These are phyloP conservation scores for Macroglossus sobrinus DNA, from an alignment of 2,113 vertebrate genomes.

Conservation along the genomic window DNA sequence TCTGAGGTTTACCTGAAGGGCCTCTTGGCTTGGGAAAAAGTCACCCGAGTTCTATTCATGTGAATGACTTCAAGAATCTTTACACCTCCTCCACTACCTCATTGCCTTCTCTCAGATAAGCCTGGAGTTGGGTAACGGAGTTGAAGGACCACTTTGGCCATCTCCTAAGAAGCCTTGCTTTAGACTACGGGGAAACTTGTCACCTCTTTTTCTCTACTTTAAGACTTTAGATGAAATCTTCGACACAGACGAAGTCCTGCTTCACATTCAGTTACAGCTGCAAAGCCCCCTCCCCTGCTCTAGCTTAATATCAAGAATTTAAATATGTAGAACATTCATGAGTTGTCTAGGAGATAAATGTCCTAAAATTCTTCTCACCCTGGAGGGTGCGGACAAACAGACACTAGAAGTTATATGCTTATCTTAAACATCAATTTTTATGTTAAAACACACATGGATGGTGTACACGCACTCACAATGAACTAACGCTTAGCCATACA, in stretches of 20 bases:
- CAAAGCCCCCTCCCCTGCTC: not conserved
- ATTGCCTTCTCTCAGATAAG: not conserved
- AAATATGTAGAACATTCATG: not conserved
- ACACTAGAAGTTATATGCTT: not conserved
- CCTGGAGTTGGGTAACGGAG: not conserved
- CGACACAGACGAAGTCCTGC: not conserved
- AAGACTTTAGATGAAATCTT: not conserved
- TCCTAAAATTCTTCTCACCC: not conserved
- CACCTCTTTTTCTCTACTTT: not conserved
- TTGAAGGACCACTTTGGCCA: not conserved
- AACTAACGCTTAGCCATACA: not conserved
- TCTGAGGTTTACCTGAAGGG: not conserved
- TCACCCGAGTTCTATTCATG: not conserved
- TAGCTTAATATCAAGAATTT: not conserved
- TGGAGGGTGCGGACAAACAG: not conserved
- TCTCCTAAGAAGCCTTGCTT: not conserved
- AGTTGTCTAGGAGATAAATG: not conserved
- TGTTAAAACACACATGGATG: not conserved
- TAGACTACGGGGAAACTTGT: not conserved
- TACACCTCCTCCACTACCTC: not conserved
- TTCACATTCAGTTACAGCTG: not conserved
- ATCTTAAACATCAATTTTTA: not conserved
- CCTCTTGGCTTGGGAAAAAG: not conserved
- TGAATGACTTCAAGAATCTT: not conserved
- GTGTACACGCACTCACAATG: not conserved